phyloP scores from a whole-genome alignment of 2,888 invertebrate species.

The Hydroisotoma schaefferi region DNA sequence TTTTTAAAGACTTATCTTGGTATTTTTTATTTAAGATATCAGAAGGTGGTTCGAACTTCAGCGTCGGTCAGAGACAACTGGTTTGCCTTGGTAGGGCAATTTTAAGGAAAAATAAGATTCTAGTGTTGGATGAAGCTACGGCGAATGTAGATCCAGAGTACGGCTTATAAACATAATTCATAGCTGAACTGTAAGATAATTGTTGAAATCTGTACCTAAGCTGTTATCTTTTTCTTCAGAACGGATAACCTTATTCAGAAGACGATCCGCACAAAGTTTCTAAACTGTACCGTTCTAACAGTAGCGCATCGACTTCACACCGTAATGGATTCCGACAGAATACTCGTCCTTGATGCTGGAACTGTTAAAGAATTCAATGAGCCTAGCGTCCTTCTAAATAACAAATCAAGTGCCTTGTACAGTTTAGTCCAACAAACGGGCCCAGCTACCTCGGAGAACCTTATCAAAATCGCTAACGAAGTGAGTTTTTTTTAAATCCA shows the following conservation, averaged over 20 bases:
- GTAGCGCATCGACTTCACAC: slow-evolving; percentile 89
- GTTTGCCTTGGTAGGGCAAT: slow-evolving; percentile 55
- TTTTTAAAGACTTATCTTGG: background rate
- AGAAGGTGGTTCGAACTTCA: slow-evolving; percentile 52
- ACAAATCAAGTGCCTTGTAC: slow-evolving; percentile 28
- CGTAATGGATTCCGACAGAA: slow-evolving; percentile 86
- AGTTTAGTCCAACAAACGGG: slow-evolving; percentile 44
- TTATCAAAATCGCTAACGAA: slow-evolving; percentile 39
- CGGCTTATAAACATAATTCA: background rate
- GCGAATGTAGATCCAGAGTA: slow-evolving; percentile 54
- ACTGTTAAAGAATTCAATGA: slow-evolving; percentile 56
- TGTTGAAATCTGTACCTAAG: background rate
- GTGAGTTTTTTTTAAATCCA: slow-evolving; percentile 26
- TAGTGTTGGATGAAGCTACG: slow-evolving; percentile 55
- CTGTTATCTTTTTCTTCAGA: slow-evolving; percentile 52
- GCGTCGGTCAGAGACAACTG: slow-evolving; percentile 55
- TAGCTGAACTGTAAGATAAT: background rate
- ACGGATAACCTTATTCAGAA: slow-evolving; percentile 80
- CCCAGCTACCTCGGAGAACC: slow-evolving; percentile 16
- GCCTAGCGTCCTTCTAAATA: slow-evolving; percentile 35
- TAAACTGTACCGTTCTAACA: slow-evolving; percentile 79
- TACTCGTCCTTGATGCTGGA: slow-evolving; percentile 82
- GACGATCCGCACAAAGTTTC: slow-evolving; percentile 75
- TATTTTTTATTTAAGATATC: slow-evolving; percentile 39
- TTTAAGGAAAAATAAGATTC: slow-evolving; percentile 52